Evolutionary conservation across 2,113 vertebrate species (phyloP).

Genomic region (Neodon shergylaensis): DNA sequence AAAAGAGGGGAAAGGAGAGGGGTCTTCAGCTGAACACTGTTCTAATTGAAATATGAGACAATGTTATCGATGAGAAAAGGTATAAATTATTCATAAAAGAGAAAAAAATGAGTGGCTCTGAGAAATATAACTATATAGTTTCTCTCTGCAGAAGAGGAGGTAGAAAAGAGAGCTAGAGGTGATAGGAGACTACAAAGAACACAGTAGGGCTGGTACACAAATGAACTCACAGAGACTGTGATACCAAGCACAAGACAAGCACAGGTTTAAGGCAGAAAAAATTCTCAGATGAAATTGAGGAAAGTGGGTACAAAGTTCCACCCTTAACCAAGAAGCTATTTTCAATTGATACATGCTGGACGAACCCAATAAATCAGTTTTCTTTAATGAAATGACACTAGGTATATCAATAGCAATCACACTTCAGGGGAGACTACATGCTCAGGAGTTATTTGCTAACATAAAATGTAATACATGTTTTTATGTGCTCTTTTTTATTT

Average conservation of each 20-base stretch:
- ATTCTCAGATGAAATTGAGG: too few species aligned
- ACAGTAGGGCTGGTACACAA: neutral
- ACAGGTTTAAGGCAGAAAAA: neutral
- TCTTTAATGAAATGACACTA: neutral
- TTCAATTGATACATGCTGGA: too few species aligned
- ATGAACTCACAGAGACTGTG: neutral
- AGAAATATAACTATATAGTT: neutral
- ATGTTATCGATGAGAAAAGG: neutral
- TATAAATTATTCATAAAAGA: neutral
- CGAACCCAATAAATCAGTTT: neutral
- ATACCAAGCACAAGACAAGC: neutral
- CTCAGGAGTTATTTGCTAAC: neutral
- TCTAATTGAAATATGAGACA: neutral
- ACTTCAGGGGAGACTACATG: neutral
- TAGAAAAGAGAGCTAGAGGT: neutral
- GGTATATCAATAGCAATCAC: neutral
- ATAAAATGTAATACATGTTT: neutral
- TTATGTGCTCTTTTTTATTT: neutral
- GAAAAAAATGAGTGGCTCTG: neutral
- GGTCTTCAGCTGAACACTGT: neutral
- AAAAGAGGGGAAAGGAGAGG: neutral
- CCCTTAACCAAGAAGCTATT: neutral
- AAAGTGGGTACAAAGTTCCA: neutral
- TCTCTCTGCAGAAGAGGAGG: neutral
- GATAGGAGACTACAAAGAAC: neutral